Evolutionary conservation across 2,888 invertebrate genomes (phyloP), one percentile per base, ranked within the genome.

Genomic region (Parnassius mnemosyne): DNA sequence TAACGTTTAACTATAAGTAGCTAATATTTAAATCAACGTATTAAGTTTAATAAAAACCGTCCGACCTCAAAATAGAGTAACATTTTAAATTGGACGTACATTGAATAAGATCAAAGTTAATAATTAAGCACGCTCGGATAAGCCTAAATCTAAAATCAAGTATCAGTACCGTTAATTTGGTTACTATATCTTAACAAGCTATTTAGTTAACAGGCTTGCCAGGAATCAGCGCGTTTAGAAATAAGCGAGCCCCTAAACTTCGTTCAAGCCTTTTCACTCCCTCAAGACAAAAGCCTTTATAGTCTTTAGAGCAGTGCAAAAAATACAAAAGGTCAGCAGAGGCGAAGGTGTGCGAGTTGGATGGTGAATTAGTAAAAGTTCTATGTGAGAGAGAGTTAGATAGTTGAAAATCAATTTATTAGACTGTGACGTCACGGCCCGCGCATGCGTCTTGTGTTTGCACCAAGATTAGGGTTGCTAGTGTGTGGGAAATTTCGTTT

Each of bases 351-450:
- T 75, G 73, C n/a, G 79, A 85, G 64, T 47, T 76, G 74, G 88
- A 87, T 66, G 66, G 75, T 49, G 57, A 50, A 66, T 79, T 85
- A 59, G 69, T 49, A 63, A 63, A 66, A 12, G 12, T 10, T 16
- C 0, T 2, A 20, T 3, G 79, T 12, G 16, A 10, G 79, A 89
- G 61, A 57, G 80, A 75, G 89, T 83, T 69, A 73, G 83, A 70
- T 68, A 75, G 79, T 77, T 89, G 87, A 92, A 91, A 92, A 92
- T 92, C 92, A 92, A 92, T 92, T 92, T 92, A 92, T 92, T 89
- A 90, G 86, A 79, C 76, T 71, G 91, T 92, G 92, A 92, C 92
- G 92, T 92, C 91, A 91, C 87, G 73, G 25, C 54, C 60, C 75
- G 81, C 91, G 91, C 92, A 83, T 72, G 91, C 92, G 92, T 81